These are phyloP conservation scores for Terrapene triunguis DNA, from an alignment of 2,113 vertebrate species.

Conservation along the genomic window DNA sequence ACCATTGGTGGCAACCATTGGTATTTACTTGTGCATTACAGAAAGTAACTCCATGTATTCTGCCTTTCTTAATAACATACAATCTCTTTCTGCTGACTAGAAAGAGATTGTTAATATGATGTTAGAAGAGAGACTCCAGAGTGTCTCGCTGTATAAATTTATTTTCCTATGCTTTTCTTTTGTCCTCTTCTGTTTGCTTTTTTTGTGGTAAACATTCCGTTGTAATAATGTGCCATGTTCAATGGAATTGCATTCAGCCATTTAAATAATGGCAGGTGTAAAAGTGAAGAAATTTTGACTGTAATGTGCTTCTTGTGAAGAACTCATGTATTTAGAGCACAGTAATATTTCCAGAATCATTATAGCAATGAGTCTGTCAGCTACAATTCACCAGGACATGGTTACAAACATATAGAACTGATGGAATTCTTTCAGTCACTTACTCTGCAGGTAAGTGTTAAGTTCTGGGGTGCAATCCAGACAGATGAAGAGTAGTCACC, in stretches of 20 bases:
- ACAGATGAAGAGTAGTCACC: background rate
- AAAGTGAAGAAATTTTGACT: slow-evolving; percentile 65
- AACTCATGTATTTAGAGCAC: slow-evolving; percentile 62
- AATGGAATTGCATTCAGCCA: slow-evolving; percentile 35
- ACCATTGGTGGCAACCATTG: fast-evolving
- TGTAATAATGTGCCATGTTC: slow-evolving; percentile 52
- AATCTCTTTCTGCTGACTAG: slow-evolving; percentile 7
- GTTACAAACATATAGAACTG: background rate
- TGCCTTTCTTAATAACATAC: slow-evolving; percentile 4
- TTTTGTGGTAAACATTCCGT: slow-evolving; percentile 44
- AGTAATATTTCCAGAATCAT: slow-evolving; percentile 54
- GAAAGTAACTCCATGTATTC: slow-evolving; percentile 31
- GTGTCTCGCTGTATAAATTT: fast-evolving
- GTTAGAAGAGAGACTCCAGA: slow-evolving; percentile 20
- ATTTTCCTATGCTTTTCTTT: slow-evolving; percentile 17
- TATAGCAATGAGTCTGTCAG: slow-evolving; percentile 64
- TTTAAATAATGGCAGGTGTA: slow-evolving; percentile 66
- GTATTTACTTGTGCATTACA: slow-evolving; percentile 26
- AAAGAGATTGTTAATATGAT: slow-evolving; percentile 45
- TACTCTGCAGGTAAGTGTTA: background rate
- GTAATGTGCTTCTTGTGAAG: slow-evolving; percentile 28
- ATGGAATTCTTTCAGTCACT: too few species aligned
- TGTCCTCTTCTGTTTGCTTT: slow-evolving; percentile 67
- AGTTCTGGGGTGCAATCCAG: background rate
- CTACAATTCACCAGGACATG: slow-evolving; percentile 4